phyloP scores from a whole-genome alignment of 2,797 vertebrate genomes.

The Cottoperca gobio region DNA sequence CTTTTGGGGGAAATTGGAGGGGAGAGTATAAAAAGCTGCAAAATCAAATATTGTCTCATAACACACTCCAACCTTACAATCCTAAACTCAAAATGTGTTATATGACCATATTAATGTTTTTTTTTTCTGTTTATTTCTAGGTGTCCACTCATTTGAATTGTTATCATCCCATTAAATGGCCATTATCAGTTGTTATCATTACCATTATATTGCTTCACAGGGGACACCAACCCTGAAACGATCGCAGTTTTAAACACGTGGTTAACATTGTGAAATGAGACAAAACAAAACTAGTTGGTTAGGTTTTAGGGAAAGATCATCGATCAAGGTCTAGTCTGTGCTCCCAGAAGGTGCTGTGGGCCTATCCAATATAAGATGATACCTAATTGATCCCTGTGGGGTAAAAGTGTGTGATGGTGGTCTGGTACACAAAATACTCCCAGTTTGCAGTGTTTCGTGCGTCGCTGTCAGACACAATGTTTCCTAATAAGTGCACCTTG shows the following conservation, averaged over 20 bases:
- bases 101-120: background rate
- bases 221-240: too few relatives aligned
- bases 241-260: too few relatives aligned
- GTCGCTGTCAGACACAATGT: conserved; percentile 11
- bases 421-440: background rate
- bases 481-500: conserved; percentile 21
- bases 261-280: too few relatives aligned
- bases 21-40: background rate
- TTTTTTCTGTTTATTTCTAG: too few relatives aligned
- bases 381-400: conserved; percentile 40
- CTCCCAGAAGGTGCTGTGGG: background rate
- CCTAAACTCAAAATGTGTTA: background rate
- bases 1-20: background rate
- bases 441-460: background rate
- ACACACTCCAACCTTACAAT: background rate
- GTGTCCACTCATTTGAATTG: too few relatives aligned
- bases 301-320: too few relatives aligned
- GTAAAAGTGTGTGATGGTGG: background rate
- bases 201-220: too few relatives aligned
- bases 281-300: too few relatives aligned
- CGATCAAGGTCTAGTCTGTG: background rate
- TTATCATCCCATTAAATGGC: too few relatives aligned
- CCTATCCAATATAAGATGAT: conserved; percentile 12
- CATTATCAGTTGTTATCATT: too few relatives aligned
- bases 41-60: background rate